A percentile compares a stretch with the other conserved stretches of the same genome.
Conservation (phyloP, 2,888 invertebrate species). For the Microchrysa polita region DNA sequence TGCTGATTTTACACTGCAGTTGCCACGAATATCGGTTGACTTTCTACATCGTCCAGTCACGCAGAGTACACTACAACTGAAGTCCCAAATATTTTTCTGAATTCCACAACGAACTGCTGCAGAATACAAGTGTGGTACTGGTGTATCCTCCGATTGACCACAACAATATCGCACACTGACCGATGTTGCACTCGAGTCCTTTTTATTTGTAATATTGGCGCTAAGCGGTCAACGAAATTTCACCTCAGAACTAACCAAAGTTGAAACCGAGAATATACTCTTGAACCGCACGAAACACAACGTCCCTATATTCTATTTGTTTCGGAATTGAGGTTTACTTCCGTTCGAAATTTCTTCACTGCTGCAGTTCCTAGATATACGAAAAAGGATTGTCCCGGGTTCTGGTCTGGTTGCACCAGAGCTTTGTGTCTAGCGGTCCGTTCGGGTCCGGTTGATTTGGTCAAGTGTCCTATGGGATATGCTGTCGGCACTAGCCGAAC, state of each 20-base stretch:
- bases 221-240: not conserved
- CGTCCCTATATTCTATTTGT: constrained; percentile 6
- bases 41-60: too few relatives aligned
- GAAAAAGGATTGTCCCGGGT: not conserved
- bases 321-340: constrained; percentile 19
- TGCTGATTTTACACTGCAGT: too few relatives aligned
- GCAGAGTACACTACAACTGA: too few relatives aligned
- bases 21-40: too few relatives aligned
- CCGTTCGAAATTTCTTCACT: constrained; percentile 16
- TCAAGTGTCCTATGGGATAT: constrained; percentile 39
- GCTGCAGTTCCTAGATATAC: not conserved
- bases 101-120: too few relatives aligned
- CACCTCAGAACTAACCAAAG: not conserved
- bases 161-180: constrained; percentile 52
- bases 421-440: constrained; percentile 3
- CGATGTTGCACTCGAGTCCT: constrained; percentile 51
- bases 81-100: too few relatives aligned
- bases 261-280: not conserved
- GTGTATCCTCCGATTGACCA: constrained; percentile 39
- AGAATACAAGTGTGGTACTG: too few relatives aligned
- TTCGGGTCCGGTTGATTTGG: constrained; percentile 16
- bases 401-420: not conserved
- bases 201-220: constrained; percentile 47
- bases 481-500: constrained; percentile 14
- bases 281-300: constrained; percentile 33